These are phyloP conservation scores for Balearica regulorum DNA, from an alignment of 2,797 vertebrate genomes.

Conservation along the genomic window DNA sequence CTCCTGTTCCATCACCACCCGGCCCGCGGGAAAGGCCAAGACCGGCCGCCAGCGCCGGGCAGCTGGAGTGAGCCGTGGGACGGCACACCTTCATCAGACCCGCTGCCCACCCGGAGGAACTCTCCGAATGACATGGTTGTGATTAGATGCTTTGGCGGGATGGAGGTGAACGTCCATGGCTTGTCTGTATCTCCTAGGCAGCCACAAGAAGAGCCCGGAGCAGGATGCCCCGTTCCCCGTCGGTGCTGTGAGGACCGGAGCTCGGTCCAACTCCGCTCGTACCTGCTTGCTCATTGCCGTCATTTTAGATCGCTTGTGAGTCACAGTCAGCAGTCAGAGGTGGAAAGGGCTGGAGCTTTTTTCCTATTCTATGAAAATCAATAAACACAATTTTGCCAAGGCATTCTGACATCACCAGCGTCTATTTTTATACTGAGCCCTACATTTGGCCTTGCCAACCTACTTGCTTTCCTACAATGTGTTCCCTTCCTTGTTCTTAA, in stretches of 20 bases:
- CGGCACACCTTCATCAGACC: accelerated
- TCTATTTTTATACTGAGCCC: not conserved
- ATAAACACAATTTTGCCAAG: not conserved
- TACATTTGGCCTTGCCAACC: conserved; percentile 3
- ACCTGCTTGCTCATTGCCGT: not conserved
- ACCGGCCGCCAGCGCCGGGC: not conserved
- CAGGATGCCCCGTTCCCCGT: accelerated
- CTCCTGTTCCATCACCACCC: not conserved
- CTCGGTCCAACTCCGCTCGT: not conserved
- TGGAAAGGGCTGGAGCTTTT: not conserved
- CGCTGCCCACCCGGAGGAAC: not conserved
- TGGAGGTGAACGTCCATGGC: not conserved
- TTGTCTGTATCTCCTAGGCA: not conserved
- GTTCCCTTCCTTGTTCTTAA: not conserved
- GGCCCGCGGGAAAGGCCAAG: not conserved
- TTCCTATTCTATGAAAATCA: not conserved
- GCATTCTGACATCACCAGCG: not conserved
- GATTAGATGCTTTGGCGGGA: too few species aligned
- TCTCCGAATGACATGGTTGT: too few species aligned
- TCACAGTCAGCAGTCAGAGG: conserved; percentile 8
- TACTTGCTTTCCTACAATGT: not conserved
- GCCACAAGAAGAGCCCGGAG: not conserved
- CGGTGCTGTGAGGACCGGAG: not conserved
- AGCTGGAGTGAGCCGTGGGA: accelerated
- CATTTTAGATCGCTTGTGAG: not conserved